Base-by-base conservation (phyloP, 2,113 vertebrate genomes). In the Anolis carolinensis region DNA sequence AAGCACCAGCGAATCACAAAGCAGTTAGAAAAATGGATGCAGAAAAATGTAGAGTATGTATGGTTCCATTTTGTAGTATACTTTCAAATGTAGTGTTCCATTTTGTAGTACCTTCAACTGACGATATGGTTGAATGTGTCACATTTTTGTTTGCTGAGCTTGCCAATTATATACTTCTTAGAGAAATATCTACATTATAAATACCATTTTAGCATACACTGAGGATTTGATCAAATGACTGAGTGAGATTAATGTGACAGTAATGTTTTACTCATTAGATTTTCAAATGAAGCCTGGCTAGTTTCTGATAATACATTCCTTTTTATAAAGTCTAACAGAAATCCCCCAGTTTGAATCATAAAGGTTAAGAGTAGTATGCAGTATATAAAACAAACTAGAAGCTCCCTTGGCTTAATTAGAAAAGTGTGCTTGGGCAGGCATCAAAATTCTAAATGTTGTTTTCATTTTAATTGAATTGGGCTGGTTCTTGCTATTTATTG, bases 1-100 rank as follows among this genome's bases (percentile, higher is more conserved):
- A 98, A 96, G 91, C 97, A 96, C 63, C 99, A 99, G 72, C 97
- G 96, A 30, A 97, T 99, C 92, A 99, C 99, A 85, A 98, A 98
- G 86, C 97, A 99, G 84, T 90, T 99, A 94, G 98, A 99, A 95
- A 98, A 97, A 77, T 99, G 98, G 98, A 98, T 99, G 98, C 96
- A 97, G 85, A 96, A 95, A 92, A 99, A 99, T 27, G 95, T 98
- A 79, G 97, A 95, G 98, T 98, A 93, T 0, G 96, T 91, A 81
- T 2, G 30, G 1, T 44, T 8, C 3, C 72, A 72, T 7, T 1
- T 1, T 0, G 39, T 81, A 74, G 6, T 32, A n/a, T n/a, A n/a
- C n/a, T n/a, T n/a, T n/a, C n/a, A n/a, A n/a, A n/a, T 0, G 39
- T 81, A 74, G 6, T 32, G 1, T 44, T 8, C 3, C 72, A 72